Conservation (phyloP, 2,113 vertebrate genomes). For the Gyps fulvus region DNA sequence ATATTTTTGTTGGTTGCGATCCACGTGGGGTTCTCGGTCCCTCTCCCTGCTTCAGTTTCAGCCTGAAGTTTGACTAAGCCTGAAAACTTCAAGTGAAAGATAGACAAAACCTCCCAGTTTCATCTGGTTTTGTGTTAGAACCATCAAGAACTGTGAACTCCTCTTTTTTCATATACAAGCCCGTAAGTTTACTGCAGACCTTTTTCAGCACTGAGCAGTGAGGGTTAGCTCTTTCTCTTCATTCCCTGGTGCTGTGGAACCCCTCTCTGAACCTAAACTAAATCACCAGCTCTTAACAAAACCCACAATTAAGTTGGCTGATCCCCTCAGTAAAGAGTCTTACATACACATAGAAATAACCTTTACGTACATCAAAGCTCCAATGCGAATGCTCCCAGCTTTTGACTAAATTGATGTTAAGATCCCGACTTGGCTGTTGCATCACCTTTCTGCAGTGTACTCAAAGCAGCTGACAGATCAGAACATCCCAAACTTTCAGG, state of each 20-base stretch:
- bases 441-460: constrained; percentile 48
- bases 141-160: neutral
- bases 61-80: neutral
- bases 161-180: neutral
- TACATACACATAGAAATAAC: constrained; percentile 41
- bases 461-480: constrained; percentile 55
- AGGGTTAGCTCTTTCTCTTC: constrained; percentile 27
- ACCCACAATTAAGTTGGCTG: constrained; percentile 43
- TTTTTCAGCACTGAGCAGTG: neutral
- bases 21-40: neutral
- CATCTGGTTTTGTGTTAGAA: neutral
- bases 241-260: neutral
- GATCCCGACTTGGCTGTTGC: constrained; percentile 38
- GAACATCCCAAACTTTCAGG: constrained; percentile 62
- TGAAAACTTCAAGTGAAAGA: neutral
- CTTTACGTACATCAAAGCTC: constrained; percentile 36
- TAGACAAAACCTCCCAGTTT: neutral
- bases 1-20: neutral
- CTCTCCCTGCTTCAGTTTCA: neutral
- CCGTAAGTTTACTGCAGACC: neutral
- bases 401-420: constrained; percentile 55
- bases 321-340: neutral
- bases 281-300: constrained; percentile 51
- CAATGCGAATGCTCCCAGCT: constrained; percentile 13
- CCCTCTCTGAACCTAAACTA: constrained; percentile 42